Base-by-base conservation (phyloP, 2,888 invertebrate species). In the Melanotus villosus region DNA sequence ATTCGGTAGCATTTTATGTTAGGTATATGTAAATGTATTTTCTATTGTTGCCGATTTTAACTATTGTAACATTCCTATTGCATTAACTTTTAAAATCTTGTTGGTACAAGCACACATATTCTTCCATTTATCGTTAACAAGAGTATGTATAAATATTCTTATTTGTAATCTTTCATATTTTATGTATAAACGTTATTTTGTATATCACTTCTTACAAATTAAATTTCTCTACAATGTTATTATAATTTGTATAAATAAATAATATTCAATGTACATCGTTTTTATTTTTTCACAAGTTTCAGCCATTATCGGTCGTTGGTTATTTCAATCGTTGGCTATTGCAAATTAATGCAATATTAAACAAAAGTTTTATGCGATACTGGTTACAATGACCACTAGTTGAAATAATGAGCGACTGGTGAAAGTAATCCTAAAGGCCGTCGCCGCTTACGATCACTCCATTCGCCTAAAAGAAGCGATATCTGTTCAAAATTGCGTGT, bases 111-210 rank as follows among this genome's bases (percentile, higher is more conserved):
- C 73, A 71, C 73, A 71, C 73, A 75, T 76, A 77, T 75, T 75
- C 76, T 75, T 77, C 72, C 79, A 80, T 78, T 78, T 77, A 75
- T 78, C 67, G 68, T 72, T 75, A 73, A 77, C 73, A 73, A 68
- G 65, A 71, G 68, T 64, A 59, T 63, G 47, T 58, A 68, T 64
- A 63, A 63, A 60, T 52, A 64, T 56, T 71, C 47, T 65, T 65
- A 69, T 62, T 69, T 65, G 56, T 68, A 71, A 67, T 56, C 71
- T 74, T 76, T 75, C 73, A 76, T 78, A 77, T 79, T 79, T 79
- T 80, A 79, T 75, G 77, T 78, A 77, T 79, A 74, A 75, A 78
- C 78, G 80, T 81, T 81, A 80, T 80, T 81, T 81, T 81, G 75
- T 80, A 79, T 80, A 77, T 79, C 73, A 77, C 76, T 78, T 74